Base-by-base conservation (phyloP, 2,797 vertebrate species). In the Diceros bicornis region DNA sequence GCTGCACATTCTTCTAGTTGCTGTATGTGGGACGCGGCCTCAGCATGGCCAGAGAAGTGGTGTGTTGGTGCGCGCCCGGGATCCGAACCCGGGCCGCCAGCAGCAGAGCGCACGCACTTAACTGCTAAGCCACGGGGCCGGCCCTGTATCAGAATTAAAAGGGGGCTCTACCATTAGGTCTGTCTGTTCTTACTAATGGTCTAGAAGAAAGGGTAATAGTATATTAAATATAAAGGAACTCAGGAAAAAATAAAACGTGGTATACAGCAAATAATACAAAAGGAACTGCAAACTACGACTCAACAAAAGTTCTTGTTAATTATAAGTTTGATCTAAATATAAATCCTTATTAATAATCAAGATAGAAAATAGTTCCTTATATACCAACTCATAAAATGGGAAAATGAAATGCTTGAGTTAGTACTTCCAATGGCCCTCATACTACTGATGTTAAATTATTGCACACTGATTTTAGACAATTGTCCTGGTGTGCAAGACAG, bases 341-440 rank as follows among this genome's bases (percentile, higher is more conserved):
- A 82, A 94, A 82, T 75, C 74, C 50, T 79, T 59, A 74, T 18
- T 61, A 87, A 93, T n/a, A 59, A 61, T 72, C 91, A 57, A 83
- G 47, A 66, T 0, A 82, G 16, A 87, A 89, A 85, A 61, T 29
- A 64, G n/a, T 55, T 91, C 29, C 37, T 91, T 77, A 37, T 27
- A 37, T n/a, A 55, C 32, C 27, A 77, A 27, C 69, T 85, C 37
- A 0, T 71, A 59, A 91, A 79, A 50, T 1, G 23, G 61, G 23
- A 92, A 87, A 90, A 87, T 34, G n/a, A 88, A 97, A 52, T 91
- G 61, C 34, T 83, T 57, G 6, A 66, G 57, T 75, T 85, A 88
- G 20, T 32, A 64, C 29, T 69, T 88, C 23, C 59, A 75, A 32
- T n/a, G 14, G n/a, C 6, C 32, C 52, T 94, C n/a, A 18, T 17